Evolutionary conservation across 2,888 invertebrate genomes (phyloP).

Genomic region (Xiphydria camelus): DNA sequence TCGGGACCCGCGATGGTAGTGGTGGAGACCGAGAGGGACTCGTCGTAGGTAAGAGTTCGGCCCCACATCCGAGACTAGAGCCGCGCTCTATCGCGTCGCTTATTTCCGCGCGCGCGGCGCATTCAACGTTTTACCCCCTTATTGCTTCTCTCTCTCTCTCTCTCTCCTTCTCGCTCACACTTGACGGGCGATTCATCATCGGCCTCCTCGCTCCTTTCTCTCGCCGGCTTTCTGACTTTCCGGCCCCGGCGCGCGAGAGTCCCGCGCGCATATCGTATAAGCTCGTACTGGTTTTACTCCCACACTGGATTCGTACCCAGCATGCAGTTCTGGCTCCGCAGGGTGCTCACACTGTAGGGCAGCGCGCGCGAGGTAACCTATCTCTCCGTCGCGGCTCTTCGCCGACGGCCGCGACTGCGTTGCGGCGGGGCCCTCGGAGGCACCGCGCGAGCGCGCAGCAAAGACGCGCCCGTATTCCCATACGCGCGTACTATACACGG

Average conservation of each 20-base stretch:
- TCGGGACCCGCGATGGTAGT: not conserved
- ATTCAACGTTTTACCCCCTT: conserved; percentile 20
- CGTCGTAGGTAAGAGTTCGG: conserved; percentile 52
- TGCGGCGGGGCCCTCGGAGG: no score
- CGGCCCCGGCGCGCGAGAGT: conserved; percentile 17
- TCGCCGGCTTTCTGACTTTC: conserved; percentile 22
- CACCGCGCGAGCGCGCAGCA: no score
- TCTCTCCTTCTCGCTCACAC: conserved; percentile 27
- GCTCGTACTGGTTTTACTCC: conserved; percentile 37
- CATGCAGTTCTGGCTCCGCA: conserved; percentile 34
- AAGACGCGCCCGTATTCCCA: conserved; percentile 22
- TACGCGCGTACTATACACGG: conserved; percentile 31
- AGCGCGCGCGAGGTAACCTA: not conserved
- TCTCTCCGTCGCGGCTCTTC: conserved; percentile 10
- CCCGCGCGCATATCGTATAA: no score
- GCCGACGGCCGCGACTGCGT: no score
- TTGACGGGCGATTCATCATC: conserved; percentile 50
- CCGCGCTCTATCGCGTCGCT: conserved; percentile 55
- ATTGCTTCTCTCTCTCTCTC: conserved; percentile 30
- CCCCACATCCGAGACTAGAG: no score
- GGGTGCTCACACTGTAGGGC: conserved; percentile 28
- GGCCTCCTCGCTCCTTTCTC: conserved; percentile 38
- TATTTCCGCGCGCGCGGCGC: conserved; percentile 27
- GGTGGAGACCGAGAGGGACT: conserved; percentile 24
- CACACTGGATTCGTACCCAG: conserved; percentile 39